Evolutionary conservation across 2,797 vertebrate species (phyloP).

Genomic region (Iguana delicatissima): DNA sequence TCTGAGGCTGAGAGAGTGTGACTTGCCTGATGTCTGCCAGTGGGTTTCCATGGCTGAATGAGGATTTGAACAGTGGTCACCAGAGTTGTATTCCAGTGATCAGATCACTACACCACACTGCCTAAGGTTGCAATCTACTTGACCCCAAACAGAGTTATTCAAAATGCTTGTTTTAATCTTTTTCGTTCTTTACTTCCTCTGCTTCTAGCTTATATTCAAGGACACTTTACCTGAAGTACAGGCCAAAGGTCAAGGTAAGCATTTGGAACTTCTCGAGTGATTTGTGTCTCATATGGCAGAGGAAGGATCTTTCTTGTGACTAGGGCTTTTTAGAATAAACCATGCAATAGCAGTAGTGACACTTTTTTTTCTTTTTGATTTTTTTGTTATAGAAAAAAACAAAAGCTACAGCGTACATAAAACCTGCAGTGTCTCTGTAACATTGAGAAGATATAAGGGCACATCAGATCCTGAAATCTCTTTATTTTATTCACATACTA

Average conservation of each 20-base stretch:
- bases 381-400: slow-evolving; percentile 17
- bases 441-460: neutral
- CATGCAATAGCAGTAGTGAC: neutral
- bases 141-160: neutral
- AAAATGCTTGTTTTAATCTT: neutral
- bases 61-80: too few species aligned
- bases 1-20: too few species aligned
- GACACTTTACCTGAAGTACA: slow-evolving; percentile 94
- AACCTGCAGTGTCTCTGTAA: slow-evolving; percentile 10
- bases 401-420: neutral
- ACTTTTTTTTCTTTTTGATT: neutral
- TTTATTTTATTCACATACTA: neutral
- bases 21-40: too few species aligned
- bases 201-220: slow-evolving; percentile 93
- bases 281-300: too few species aligned
- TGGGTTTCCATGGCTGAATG: too few species aligned
- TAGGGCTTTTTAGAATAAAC: neutral
- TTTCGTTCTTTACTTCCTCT: slow-evolving; percentile 36
- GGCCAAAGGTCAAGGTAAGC: slow-evolving; percentile 94
- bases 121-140: neutral
- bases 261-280: neutral
- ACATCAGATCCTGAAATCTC: neutral
- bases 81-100: too few species aligned
- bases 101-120: too few species aligned
- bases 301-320: too few species aligned